Base-by-base conservation (phyloP, 2,888 invertebrate species). In the Linnaemya vulpina region DNA sequence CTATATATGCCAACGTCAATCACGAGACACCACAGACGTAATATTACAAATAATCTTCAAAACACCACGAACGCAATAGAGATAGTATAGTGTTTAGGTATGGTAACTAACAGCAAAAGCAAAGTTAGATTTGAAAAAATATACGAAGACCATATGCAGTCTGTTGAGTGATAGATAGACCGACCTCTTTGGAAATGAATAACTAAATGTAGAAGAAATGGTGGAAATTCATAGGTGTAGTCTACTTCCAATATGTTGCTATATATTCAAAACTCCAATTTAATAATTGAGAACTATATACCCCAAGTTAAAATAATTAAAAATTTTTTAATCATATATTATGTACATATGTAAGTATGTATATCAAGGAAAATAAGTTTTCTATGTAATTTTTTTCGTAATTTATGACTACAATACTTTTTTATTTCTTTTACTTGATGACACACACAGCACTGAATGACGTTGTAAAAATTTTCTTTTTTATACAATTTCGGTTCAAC, bases 371-470 rank as follows among this genome's bases (percentile, higher is more conserved):
- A 68, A 17, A 46, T 38, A 20, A 17, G 20, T 58, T 49, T 58
- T 67, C 10, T 38, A 60, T 38, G 17, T 55, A 25, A 8, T 35
- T 51, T 73, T 65, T 55, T 53, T 55, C 53, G 51, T 67, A 63
- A 77, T 77, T 76, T 84, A 62, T 75, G 15, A 65, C 78, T 74
- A 62, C 78, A 71, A 79, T 62, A 76, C 22, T 71, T 76, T 75
- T 78, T 74, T 70, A 35, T 76, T 68, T 53, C 53, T 70, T 81
- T 85, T 71, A 82, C 70, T 82, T 85, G 85, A 85, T 85, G 85
- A 85, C 85, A 85, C 85, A 85, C 85, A 85, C 85, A 85, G 85
- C 85, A 84, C 73, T 43, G 67, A 67, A 79, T 82, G 85, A 85
- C 85, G 84, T 85, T 81, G 81, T 70, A 75, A 40, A 49, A 80